Conservation (phyloP, 2,888 invertebrate genomes). For the Calameuta pallipes region DNA sequence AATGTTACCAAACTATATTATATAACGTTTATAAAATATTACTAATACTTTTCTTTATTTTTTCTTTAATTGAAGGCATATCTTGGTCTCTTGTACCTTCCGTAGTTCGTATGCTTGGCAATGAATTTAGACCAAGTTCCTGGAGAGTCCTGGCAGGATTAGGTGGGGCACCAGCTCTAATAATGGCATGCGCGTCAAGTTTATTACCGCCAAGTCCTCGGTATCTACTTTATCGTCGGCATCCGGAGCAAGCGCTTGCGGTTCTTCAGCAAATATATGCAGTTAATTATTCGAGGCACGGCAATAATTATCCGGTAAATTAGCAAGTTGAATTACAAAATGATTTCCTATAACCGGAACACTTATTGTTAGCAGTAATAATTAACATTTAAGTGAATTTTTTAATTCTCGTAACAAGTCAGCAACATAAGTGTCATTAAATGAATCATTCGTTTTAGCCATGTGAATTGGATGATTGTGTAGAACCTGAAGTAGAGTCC, state of each 20-base stretch:
- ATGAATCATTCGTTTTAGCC: constrained; percentile 15
- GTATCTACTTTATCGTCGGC: constrained; percentile 59
- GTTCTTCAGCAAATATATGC: constrained; percentile 66
- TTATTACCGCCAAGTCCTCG: constrained; percentile 66
- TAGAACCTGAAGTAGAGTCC: constrained; percentile 21
- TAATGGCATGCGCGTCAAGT: constrained; percentile 63
- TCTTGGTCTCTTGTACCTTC: constrained; percentile 51
- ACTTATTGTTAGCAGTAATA: not conserved
- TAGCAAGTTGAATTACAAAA: not conserved
- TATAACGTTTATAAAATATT: not conserved
- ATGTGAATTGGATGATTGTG: constrained; percentile 25
- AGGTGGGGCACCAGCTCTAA: constrained; percentile 60
- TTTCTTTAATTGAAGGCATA: constrained; percentile 32
- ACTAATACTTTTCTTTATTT: not conserved
- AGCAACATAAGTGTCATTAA: not conserved
- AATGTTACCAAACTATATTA: not conserved
- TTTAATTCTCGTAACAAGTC: not conserved
- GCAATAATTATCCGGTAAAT: constrained; percentile 61
- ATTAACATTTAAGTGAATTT: not conserved
- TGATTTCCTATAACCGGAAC: not conserved
- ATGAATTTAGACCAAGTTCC: constrained; percentile 57
- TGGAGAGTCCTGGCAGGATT: constrained; percentile 64
- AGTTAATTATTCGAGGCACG: constrained; percentile 66
- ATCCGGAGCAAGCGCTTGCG: constrained; percentile 56
- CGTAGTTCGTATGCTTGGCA: constrained; percentile 40